Evolutionary conservation across 2,888 invertebrate genomes (phyloP), one percentile per base, ranked within the genome.

Genomic region (Smittia sp.): DNA sequence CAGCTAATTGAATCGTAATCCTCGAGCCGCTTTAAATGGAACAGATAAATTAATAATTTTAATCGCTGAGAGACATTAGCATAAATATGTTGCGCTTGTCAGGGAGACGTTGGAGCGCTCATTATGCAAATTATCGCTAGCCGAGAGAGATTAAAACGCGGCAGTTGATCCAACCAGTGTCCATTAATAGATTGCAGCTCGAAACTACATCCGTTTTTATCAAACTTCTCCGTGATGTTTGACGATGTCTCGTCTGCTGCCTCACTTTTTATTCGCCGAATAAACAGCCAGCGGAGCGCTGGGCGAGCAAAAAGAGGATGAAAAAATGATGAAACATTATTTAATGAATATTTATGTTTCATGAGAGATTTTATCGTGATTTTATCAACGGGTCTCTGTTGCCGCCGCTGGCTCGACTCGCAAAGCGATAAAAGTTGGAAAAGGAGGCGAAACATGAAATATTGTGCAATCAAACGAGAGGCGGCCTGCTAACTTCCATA

Each of bases 241-340:
- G 46, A 46, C 15, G 46, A 46, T 46, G 46, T 46, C 15, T 46
- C 46, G 11, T 11, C 4, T 6, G 46, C 15, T 13, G 4, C 4
- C n/a, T 15, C 46, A 9, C n/a, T 46, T 46, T 46, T 13, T 46
- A 15, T 46, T n/a, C 15, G 4, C 15, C 6, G 13, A 46, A 46
- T 15, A 46, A 46, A 46, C 46, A 46, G 6, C 46, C 46, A 46
- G 46, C 6, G 32, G 32, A 46, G n/a, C 15, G 46, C 46, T 46
- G 46, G 15, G 9, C 32, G 32, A 46, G 46, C 46, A 46, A 46
- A 46, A 46, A 25, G 9, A 32, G 32, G 32, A 32, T 46, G 46
- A 46, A 46, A 46, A 25, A 70, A 54, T 54, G 54, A 70, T 70
- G 69, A 70, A 70, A 70, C 25, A 70, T 70, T 70, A 70, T 70